Evolutionary conservation across 2,797 vertebrate genomes (phyloP), one percentile per base, ranked within the genome.

Genomic region (Gouania willdenowi): DNA sequence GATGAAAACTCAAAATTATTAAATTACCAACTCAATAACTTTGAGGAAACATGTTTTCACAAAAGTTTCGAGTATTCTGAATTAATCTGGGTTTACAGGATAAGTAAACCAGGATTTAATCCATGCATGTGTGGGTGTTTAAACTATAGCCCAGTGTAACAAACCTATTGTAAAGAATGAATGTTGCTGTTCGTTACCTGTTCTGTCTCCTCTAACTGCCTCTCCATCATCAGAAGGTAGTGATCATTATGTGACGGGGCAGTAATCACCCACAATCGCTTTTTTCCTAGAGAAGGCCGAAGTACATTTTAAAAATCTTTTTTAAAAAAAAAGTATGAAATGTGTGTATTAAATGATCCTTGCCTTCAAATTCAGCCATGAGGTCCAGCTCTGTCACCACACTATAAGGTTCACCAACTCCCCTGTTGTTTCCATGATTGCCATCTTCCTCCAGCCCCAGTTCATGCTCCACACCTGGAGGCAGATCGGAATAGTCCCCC

Each of bases 151-250:
- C n/a, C n/a, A n/a, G n/a, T n/a, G n/a, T n/a, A n/a, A n/a, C n/a
- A n/a, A n/a, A n/a, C n/a, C n/a, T n/a, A n/a, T n/a, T n/a, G n/a
- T n/a, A 6, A 8, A 22, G 17, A 25, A 3, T 20, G 20, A 6
- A 26, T 5, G 3, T 19, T 1, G 10, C n/a, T n/a, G 14, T 3
- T 9, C 8, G 28, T 3, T 55, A 83, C 84, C 75, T 85, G 75
- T 5, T 87, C 81, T 63, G 61, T 75, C 29, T 87, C 88, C 37
- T 84, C 71, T 26, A 91, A 80, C 49, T 91, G 89, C 54, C 89
- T 88, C 68, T 90, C 84, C 88, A 90, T 89, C 90, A 91, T 87
- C 3, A 27, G 84, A 6, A 90, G 77, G 50, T 90, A 89, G 61
- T 87, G 47, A 46, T 90, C 81, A 26, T 46, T 76, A 57, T 81